phyloP scores from a whole-genome alignment of 2,888 invertebrate genomes.

The Myathropa florea region DNA sequence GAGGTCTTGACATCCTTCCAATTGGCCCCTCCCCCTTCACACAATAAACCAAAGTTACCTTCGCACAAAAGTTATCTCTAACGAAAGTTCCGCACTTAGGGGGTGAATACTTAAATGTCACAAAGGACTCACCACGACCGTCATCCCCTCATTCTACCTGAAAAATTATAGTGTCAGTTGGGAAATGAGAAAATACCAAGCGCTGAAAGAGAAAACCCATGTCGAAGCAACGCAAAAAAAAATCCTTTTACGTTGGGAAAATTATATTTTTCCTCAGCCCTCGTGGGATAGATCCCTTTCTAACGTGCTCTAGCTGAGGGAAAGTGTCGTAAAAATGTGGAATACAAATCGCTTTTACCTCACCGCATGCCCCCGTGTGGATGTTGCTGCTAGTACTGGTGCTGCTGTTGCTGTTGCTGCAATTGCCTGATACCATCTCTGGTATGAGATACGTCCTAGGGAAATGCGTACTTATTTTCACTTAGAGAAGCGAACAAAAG shows the following conservation, averaged over 20 bases:
- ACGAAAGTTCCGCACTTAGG: conserved; percentile 45
- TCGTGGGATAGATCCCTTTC: background rate
- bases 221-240: conserved; percentile 26
- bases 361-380: background rate
- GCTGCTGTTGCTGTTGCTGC: background rate
- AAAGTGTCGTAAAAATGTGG: conserved; percentile 40
- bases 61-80: conserved; percentile 43
- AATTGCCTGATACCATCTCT: background rate
- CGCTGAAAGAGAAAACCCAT: conserved; percentile 28
- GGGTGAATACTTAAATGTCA: conserved; percentile 22
- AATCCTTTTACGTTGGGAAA: conserved; percentile 49
- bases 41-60: conserved; percentile 42
- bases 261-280: conserved; percentile 39
- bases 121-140: conserved; percentile 11
- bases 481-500: conserved; percentile 38
- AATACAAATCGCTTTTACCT: conserved; percentile 38
- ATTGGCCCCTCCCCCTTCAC: background rate
- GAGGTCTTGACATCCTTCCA: conserved; percentile 23
- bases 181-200: conserved; percentile 50
- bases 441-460: conserved; percentile 41
- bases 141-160: conserved; percentile 18
- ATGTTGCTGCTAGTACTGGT: background rate
- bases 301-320: background rate
- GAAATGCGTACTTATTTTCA: conserved; percentile 54
- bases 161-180: conserved; percentile 58